Base-by-base conservation (phyloP, 2,888 invertebrate species). In the Coelopa pilipes region DNA sequence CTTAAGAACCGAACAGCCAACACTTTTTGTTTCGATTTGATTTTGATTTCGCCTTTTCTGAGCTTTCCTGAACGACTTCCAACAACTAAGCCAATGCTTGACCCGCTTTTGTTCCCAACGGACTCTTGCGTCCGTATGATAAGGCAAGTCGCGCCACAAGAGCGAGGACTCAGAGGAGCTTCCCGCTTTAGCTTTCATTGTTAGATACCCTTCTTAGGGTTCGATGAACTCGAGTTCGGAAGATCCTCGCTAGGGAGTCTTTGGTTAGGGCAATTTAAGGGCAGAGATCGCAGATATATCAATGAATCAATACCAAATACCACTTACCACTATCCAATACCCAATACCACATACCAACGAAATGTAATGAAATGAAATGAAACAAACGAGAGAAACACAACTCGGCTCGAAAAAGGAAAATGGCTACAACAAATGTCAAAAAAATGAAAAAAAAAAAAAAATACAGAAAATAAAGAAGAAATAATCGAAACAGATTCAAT, bases 271-370 rank as follows among this genome's bases (percentile, higher is more conserved):
- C 49, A 65, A 73, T 57, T 17, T 75, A 75, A 75, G 47, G 2
- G n/a, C 70, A 59, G 78, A 59, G 34, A 59, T 79, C 63, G 50
- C 84, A 85, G 85, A 34, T 34, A 86, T 86, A 86, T 86, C 84
- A 82, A 80, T 79, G n/a, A 34, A 34, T 34, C 4, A 34, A 34
- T 34, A 34, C 34, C 34, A 34, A 34, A 34, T 34, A 34, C 34
- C 34, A 34, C 34, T n/a, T 7, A 34, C 2, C 7, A 34, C 34
- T n/a, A 65, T 46, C 45, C 46, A 47, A 46, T 45, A 65, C 62
- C 7, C 47, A 67, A 75, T 75, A 73, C 74, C 74, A 75, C 53
- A 70, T 49, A 70, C 73, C 71, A 76, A 72, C 70, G 75, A 65
- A 63, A 67, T 62, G 76, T 69, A 75, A 34, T 7, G 34, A 34